Conservation (phyloP, 2,888 invertebrate species). For the Pachliopta kotzebuea region DNA sequence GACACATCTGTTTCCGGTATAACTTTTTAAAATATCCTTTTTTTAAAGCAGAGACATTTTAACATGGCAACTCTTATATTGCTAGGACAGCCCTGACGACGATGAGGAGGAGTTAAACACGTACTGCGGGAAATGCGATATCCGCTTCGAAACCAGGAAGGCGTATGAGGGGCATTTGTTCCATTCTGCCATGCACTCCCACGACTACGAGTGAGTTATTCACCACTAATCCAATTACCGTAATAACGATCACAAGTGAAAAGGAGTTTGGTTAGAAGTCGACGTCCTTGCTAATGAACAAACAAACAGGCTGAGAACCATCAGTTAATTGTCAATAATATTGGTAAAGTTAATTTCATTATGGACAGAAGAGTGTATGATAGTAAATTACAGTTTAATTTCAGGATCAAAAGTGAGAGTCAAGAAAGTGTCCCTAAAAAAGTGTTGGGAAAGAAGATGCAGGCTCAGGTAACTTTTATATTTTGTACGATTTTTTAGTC, state of each 20-base stretch:
- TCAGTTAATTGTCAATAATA: too few relatives aligned
- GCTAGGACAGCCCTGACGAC: slow-evolving; percentile 55
- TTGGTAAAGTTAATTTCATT: too few relatives aligned
- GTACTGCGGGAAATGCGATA: slow-evolving; percentile 58
- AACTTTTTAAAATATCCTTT: too few relatives aligned
- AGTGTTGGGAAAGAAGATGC: slow-evolving; percentile 52
- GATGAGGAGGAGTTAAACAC: slow-evolving; percentile 59
- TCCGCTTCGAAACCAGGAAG: slow-evolving; percentile 57
- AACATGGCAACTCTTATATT: neutral
- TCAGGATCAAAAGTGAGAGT: slow-evolving; percentile 38
- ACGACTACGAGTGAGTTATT: slow-evolving; percentile 44
- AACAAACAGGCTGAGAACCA: too few relatives aligned
- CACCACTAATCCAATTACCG: too few relatives aligned
- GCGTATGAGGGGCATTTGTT: slow-evolving; percentile 65
- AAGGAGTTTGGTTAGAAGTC: too few relatives aligned
- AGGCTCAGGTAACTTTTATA: slow-evolving; percentile 45
- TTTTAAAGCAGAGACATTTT: too few relatives aligned
- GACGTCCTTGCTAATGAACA: too few relatives aligned
- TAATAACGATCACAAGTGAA: too few relatives aligned
- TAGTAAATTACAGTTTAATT: slow-evolving; percentile 23
- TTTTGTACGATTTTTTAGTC: neutral
- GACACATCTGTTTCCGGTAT: too few relatives aligned
- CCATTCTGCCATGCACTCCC: slow-evolving; percentile 59
- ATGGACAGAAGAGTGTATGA: too few relatives aligned
- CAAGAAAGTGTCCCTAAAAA: slow-evolving; percentile 43